Percentiles rank a stretch among this genome's conserved stretches.
Conservation (phyloP, 2,113 vertebrate species). For the Lota lota region DNA sequence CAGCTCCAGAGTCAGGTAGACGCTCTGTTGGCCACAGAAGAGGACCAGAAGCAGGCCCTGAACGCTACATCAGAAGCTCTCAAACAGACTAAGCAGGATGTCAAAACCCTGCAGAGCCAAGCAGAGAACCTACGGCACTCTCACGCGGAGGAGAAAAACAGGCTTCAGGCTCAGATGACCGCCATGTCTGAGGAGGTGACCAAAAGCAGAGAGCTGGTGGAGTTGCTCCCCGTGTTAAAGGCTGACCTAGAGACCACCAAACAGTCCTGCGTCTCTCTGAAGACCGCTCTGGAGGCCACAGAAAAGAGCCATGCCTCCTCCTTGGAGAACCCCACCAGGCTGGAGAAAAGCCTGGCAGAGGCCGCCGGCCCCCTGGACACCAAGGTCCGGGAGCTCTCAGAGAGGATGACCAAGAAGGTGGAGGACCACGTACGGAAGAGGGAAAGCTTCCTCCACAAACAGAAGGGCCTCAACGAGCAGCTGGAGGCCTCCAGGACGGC, state of each 20-base stretch:
- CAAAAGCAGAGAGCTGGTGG: slow-evolving; percentile 50
- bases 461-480: slow-evolving; percentile 68
- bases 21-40: slow-evolving; percentile 45
- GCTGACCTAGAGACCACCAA: slow-evolving; percentile 46
- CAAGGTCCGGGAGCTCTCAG: slow-evolving; percentile 64
- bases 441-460: slow-evolving; percentile 65
- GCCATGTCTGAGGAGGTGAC: slow-evolving; percentile 53
- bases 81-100: slow-evolving; percentile 52
- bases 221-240: slow-evolving; percentile 42
- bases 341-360: slow-evolving; percentile 65
- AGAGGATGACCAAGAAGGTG: slow-evolving; percentile 51
- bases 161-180: slow-evolving; percentile 63
- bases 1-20: slow-evolving; percentile 74
- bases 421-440: slow-evolving; percentile 60
- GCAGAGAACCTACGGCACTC: slow-evolving; percentile 58
- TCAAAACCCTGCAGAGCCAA: slow-evolving; percentile 57
- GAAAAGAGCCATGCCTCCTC: slow-evolving; percentile 56
- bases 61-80: slow-evolving; percentile 68
- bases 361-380: slow-evolving; percentile 53
- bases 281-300: slow-evolving; percentile 61
- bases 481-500: slow-evolving; percentile 58
- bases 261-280: slow-evolving; percentile 58
- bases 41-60: slow-evolving; percentile 67
- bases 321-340: slow-evolving; percentile 61
- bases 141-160: slow-evolving; percentile 65